A percentile compares a stretch with the other conserved stretches of the same genome.
Conservation (phyloP, 2,113 vertebrate genomes). For the Heliornis fulica region DNA sequence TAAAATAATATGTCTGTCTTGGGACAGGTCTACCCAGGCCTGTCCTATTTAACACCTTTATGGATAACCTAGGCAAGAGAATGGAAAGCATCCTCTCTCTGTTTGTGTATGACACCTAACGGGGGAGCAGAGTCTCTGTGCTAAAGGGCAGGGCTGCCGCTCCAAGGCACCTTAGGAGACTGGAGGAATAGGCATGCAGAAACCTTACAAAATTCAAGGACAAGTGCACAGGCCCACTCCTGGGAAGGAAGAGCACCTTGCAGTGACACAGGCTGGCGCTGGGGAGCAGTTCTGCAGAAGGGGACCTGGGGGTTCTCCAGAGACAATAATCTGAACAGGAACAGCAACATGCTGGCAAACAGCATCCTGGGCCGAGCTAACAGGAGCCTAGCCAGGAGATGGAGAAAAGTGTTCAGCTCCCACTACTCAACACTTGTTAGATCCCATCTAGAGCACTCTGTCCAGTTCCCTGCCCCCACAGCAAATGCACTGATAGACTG, state of each 20-base stretch:
- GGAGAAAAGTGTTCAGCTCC: neutral
- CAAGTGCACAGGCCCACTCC: rapidly evolving
- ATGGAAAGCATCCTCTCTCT: neutral
- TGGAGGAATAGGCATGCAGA: neutral
- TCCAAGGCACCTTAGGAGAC: neutral
- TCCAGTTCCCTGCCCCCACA: neutral
- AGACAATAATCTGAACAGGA: neutral
- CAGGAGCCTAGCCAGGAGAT: neutral
- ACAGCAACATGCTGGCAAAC: neutral
- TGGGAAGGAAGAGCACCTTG: neutral
- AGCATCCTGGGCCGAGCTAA: neutral
- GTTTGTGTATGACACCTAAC: neutral
- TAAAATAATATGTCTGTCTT: rapidly evolving
- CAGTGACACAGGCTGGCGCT: neutral
- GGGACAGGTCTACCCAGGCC: neutral
- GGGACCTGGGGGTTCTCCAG: neutral
- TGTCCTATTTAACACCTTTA: neutral
- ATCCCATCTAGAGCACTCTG: neutral
- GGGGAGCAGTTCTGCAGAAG: neutral
- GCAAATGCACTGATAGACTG: neutral
- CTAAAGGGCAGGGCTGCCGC: neutral
- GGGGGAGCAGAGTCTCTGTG: rapidly evolving
- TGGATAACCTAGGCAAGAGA: neutral
- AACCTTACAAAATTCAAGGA: neutral
- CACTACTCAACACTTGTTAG: neutral